These are phyloP conservation scores for Drosophila hamatofila DNA, from an alignment of 2,888 invertebrate species.

Conservation along the genomic window DNA sequence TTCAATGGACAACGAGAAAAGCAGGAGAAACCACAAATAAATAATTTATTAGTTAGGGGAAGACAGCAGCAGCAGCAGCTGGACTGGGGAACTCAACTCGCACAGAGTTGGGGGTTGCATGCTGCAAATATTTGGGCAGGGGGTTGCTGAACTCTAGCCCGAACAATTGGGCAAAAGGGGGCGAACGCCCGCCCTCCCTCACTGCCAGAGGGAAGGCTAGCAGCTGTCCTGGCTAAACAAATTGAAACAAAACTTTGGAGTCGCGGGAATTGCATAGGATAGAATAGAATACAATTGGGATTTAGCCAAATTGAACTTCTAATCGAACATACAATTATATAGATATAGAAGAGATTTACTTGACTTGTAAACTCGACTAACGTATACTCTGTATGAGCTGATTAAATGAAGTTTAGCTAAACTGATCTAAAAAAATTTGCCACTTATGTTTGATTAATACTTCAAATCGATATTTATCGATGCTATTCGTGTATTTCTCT, in stretches of 20 bases:
- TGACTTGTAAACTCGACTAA: background rate
- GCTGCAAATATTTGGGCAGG: constrained; percentile 23
- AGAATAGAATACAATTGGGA: background rate
- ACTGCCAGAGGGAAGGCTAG: background rate
- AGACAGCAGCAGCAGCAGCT: constrained; percentile 8
- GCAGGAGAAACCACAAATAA: constrained; percentile 43
- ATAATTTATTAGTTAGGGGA: constrained; percentile 43
- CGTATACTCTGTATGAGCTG: no score
- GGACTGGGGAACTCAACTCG: background rate
- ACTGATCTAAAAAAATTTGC: no score
- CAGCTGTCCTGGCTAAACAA: constrained; percentile 27
- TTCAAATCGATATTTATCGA: no score
- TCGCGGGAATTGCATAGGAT: no score
- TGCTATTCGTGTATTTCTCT: no score
- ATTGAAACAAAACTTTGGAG: constrained; percentile 21
- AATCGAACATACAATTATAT: background rate
- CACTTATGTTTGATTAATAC: no score
- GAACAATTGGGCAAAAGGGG: background rate
- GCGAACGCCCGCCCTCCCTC: background rate
- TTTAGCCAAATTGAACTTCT: background rate
- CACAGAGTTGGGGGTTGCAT: constrained; percentile 21
- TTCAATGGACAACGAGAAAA: constrained; percentile 56
- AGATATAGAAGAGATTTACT: background rate
- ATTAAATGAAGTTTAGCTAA: no score
- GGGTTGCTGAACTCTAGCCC: constrained; percentile 42